phyloP scores from a whole-genome alignment of 2,113 vertebrate species.

The Indicator maculatus region DNA sequence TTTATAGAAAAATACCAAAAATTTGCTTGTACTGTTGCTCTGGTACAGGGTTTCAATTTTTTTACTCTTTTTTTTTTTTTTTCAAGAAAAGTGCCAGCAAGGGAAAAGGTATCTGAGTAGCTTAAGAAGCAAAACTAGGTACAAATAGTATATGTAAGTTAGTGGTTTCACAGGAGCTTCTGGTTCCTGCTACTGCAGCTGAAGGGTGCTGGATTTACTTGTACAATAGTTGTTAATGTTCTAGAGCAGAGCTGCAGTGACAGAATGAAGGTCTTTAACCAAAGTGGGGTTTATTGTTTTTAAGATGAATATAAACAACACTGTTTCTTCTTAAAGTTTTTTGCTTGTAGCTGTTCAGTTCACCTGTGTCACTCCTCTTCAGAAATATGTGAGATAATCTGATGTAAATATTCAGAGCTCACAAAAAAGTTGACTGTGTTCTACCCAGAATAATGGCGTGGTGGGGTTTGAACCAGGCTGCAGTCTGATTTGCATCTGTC shows the following conservation, averaged over 20 bases:
- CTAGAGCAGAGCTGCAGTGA: background rate
- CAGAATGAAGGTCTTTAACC: background rate
- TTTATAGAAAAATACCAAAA: background rate
- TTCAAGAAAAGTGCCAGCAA: too few relatives aligned
- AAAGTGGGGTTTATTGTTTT: background rate
- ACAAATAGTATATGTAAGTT: background rate
- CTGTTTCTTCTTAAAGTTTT: background rate
- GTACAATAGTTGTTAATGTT: background rate
- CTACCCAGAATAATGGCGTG: background rate
- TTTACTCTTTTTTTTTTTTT: too few relatives aligned
- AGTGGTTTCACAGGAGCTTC: background rate
- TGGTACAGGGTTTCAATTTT: background rate
- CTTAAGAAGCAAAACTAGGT: background rate
- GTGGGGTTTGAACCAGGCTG: background rate
- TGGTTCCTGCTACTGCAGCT: background rate
- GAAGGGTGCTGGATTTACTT: background rate
- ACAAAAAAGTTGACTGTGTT: background rate
- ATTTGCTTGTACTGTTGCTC: background rate
- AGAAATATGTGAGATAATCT: background rate
- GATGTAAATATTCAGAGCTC: background rate
- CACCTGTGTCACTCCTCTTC: background rate
- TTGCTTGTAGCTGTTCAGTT: background rate
- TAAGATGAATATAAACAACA: background rate
- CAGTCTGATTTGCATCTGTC: background rate
- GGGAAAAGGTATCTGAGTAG: background rate